These are phyloP conservation scores for Dasyurus viverrinus DNA, from an alignment of 2,113 vertebrate species.

Conservation along the genomic window DNA sequence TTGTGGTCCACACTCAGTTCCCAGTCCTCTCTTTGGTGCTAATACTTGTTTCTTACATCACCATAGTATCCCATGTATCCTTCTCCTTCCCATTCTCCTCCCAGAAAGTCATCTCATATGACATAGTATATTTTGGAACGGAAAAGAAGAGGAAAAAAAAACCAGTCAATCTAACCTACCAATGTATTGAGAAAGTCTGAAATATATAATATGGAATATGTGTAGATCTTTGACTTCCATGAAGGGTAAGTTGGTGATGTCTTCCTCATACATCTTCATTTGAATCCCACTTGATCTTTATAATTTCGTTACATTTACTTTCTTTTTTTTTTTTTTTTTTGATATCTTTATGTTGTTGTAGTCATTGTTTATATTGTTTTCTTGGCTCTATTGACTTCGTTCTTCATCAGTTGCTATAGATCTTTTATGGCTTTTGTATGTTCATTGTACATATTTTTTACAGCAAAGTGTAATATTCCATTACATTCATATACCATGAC, in stretches of 20 bases:
- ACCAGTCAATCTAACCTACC: not conserved
- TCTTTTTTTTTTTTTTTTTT: not conserved
- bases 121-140: not conserved
- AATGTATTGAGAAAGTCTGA: not conserved
- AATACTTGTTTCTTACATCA: not conserved
- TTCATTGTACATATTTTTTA: not conserved
- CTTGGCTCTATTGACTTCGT: not conserved
- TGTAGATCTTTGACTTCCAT: not conserved
- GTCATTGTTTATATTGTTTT: not conserved
- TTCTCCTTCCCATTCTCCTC: not conserved
- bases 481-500: not conserved
- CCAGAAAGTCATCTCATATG: not conserved
- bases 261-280: not conserved
- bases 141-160: not conserved
- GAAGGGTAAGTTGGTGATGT: not conserved
- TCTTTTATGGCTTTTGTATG: not conserved
- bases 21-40: not conserved
- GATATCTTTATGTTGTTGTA: not conserved
- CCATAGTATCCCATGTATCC: not conserved
- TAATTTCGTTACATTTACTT: not conserved
- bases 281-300: not conserved
- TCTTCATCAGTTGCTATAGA: not conserved
- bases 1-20: too few species aligned
- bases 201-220: not conserved
- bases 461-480: not conserved